Evolutionary conservation across 2,888 invertebrate genomes (phyloP).

Genomic region (Cantharis lateralis): DNA sequence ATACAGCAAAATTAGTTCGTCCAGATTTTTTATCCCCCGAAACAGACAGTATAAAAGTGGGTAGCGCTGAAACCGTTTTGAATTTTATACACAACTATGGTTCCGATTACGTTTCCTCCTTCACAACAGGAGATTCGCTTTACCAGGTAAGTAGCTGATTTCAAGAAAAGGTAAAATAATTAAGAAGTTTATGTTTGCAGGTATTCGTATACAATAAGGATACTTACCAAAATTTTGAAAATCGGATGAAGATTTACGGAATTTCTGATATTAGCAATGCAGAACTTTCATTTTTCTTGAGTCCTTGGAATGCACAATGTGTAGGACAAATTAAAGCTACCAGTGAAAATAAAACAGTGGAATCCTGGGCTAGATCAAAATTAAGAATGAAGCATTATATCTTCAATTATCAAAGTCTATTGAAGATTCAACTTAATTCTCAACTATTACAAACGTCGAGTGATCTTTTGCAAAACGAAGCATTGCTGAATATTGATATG

Average conservation of each 20-base stretch:
- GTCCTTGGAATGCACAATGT: slow-evolving; percentile 83
- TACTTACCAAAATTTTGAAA: slow-evolving; percentile 80
- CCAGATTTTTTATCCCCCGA: slow-evolving; percentile 73
- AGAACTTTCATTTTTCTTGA: slow-evolving; percentile 81
- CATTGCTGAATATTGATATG: slow-evolving; percentile 80
- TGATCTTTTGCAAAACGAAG: slow-evolving; percentile 77
- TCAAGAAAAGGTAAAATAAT: neutral
- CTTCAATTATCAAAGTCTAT: slow-evolving; percentile 77
- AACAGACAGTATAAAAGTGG: slow-evolving; percentile 68
- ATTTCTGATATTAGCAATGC: slow-evolving; percentile 70
- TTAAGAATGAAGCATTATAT: slow-evolving; percentile 78
- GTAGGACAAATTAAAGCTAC: slow-evolving; percentile 77
- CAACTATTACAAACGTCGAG: slow-evolving; percentile 72
- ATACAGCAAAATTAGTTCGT: slow-evolving; percentile 69
- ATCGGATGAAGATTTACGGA: slow-evolving; percentile 75
- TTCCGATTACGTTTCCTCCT: slow-evolving; percentile 85
- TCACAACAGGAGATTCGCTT: slow-evolving; percentile 85
- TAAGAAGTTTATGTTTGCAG: slow-evolving; percentile 60
- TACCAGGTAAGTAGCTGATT: slow-evolving; percentile 71
- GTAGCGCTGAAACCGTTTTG: slow-evolving; percentile 76
- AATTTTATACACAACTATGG: slow-evolving; percentile 84
- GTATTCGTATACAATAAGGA: slow-evolving; percentile 84
- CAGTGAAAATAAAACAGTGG: slow-evolving; percentile 78
- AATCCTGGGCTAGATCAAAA: slow-evolving; percentile 74
- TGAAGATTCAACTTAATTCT: slow-evolving; percentile 82